Evolutionary conservation across 2,797 vertebrate species (phyloP).

Genomic region (Thunnus albacares): DNA sequence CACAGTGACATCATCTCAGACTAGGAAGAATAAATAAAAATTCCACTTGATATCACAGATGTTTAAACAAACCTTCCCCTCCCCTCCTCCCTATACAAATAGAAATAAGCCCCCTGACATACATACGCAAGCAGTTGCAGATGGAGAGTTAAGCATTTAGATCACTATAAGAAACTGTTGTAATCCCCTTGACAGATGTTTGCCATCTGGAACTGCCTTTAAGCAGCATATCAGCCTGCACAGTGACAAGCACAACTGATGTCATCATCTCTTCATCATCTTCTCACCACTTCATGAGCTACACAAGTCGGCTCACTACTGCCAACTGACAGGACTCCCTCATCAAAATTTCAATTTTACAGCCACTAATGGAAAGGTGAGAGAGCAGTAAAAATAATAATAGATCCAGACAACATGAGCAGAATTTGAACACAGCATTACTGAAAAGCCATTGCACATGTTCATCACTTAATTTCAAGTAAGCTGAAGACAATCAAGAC

Average conservation of each 20-base stretch:
- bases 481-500: neutral
- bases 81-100: neutral
- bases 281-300: slow-evolving; percentile 32
- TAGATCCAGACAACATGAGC: neutral
- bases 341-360: neutral
- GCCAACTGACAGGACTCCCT: neutral
- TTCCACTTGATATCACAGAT: slow-evolving; percentile 1
- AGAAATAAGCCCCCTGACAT: slow-evolving; percentile 15
- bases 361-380: neutral
- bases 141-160: slow-evolving; percentile 38
- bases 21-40: neutral
- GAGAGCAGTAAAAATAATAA: neutral
- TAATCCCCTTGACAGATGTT: slow-evolving; percentile 65
- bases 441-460: slow-evolving; percentile 1
- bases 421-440: neutral
- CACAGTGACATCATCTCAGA: neutral
- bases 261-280: slow-evolving; percentile 41
- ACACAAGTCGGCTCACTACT: neutral
- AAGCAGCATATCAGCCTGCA: slow-evolving; percentile 31
- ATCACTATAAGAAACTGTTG: slow-evolving; percentile 23
- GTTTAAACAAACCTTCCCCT: neutral
- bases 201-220: slow-evolving; percentile 55
- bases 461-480: neutral
- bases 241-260: slow-evolving; percentile 27
- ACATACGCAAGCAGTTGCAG: slow-evolving; percentile 32